Conservation (phyloP, 2,888 invertebrate species). For the Liodrosophila aerea region DNA sequence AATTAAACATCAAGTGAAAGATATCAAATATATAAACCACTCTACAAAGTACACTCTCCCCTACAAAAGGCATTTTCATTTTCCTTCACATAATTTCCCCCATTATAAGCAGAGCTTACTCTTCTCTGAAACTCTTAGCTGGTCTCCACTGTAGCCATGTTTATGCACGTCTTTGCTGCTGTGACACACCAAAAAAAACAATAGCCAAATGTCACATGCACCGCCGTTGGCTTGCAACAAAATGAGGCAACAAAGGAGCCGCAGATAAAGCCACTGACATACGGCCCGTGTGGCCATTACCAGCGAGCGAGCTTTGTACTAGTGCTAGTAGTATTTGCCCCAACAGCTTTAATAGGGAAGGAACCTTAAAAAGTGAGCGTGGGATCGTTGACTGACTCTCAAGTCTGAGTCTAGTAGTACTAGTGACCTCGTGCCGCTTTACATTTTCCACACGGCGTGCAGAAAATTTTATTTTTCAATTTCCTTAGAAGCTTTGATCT, state of each 20-base stretch:
- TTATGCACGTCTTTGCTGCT: conserved; percentile 42
- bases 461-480: conserved; percentile 62
- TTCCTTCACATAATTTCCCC: too few relatives aligned
- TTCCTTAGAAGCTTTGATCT: conserved; percentile 68
- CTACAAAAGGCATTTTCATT: too few relatives aligned
- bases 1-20: too few relatives aligned
- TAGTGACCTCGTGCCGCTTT: conserved; percentile 11
- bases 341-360: too few relatives aligned
- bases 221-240: conserved; percentile 33
- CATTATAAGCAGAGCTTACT: too few relatives aligned
- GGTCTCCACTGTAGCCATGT: conserved; percentile 28
- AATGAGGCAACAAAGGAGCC: conserved; percentile 42
- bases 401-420: background rate
- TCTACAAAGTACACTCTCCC: too few relatives aligned
- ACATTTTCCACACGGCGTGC: conserved; percentile 39
- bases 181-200: conserved; percentile 67
- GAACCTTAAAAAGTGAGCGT: too few relatives aligned
- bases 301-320: conserved; percentile 1
- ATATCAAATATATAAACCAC: too few relatives aligned
- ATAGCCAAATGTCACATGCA: conserved; percentile 32
- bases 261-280: conserved; percentile 50
- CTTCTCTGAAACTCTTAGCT: too few relatives aligned
- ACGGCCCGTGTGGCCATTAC: conserved; percentile 46
- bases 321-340: background rate
- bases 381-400: too few relatives aligned